Base-by-base conservation (phyloP, 2,888 invertebrate genomes). In the Stenodema calcarata region DNA sequence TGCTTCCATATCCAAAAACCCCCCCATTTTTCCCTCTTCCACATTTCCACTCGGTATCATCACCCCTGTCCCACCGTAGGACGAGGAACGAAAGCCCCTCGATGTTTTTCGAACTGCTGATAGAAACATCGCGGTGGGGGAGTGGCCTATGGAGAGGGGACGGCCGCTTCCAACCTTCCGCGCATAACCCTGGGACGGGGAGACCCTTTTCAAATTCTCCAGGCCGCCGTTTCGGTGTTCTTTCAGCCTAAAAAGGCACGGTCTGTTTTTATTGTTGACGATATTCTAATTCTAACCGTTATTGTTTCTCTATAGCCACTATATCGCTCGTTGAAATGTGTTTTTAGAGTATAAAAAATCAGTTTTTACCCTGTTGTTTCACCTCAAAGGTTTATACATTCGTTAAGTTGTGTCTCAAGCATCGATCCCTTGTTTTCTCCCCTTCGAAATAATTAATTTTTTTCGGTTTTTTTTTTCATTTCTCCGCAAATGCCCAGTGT, bases 121-220 rank as follows among this genome's bases (percentile, higher is more conserved):
- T 82, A 82, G 18, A 16, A 14, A n/a, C 41, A 14, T 27, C 42
- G 16, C 62, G 28, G 82, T 82, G 82, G 82, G 69, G 62, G 80
- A 62, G 69, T 41, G 82, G 82, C 62, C 35, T 80, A 47, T 11
- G n/a, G 62, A 62, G 35, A 35, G 35, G 62, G 62, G 62, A 18
- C 18, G 11, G 18, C 18, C n/a, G 18, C 62, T 23, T 9, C 18
- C 18, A n/a, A n/a, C n/a, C n/a, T 18, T 18, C 18, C 18, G 35
- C 62, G 82, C 82, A 69, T 69, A 82, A 69, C 82, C 82, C 30
- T 69, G 78, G 78, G 42, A 28, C 18, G 30, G 23, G 42, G 44
- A 79, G 82, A 82, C 82, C 82, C 69, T 82, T 82, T 82, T 82
- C 82, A 82, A 82, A 82, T 69, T 82, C 82, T 69, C 69, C 62